phyloP scores from a whole-genome alignment of 2,113 vertebrate species.

The Phaethornis superciliosus region DNA sequence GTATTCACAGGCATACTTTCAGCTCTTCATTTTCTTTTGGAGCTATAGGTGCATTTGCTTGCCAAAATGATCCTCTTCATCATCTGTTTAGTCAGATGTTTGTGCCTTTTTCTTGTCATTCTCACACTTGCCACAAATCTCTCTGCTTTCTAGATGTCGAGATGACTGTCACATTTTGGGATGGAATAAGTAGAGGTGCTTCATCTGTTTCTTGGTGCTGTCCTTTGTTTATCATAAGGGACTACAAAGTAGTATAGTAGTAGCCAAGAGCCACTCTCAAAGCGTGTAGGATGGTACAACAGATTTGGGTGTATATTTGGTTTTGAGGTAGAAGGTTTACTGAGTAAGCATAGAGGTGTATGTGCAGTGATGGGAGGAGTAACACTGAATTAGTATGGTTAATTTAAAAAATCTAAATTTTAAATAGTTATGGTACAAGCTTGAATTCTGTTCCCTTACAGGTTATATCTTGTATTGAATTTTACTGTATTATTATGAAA shows the following conservation, averaged over 20 bases:
- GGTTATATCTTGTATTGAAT: neutral
- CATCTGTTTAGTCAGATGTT: conserved; percentile 34
- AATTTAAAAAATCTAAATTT: neutral
- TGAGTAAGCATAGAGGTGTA: neutral
- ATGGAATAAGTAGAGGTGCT: neutral
- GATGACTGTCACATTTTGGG: neutral
- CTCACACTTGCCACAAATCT: neutral
- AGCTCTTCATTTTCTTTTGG: neutral
- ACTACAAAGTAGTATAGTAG: neutral
- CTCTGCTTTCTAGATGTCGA: neutral
- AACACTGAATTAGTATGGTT: neutral
- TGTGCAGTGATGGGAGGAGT: neutral
- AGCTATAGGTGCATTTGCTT: neutral
- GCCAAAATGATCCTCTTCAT: conserved; percentile 32
- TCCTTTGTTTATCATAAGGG: neutral
- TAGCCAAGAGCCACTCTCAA: neutral
- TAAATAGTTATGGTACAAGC: neutral
- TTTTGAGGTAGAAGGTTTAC: neutral
- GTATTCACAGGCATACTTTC: neutral
- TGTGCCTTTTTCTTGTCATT: neutral
- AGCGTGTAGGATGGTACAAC: neutral
- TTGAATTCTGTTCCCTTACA: neutral
- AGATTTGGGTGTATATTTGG: neutral
- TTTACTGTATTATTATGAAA: neutral
- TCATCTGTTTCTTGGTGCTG: neutral